A percentile compares a stretch with the other conserved stretches of the same genome.
Evolutionary conservation across 1,140 invertebrate genomes (phyloP).

Genomic region (Batillaria attramentaria): DNA sequence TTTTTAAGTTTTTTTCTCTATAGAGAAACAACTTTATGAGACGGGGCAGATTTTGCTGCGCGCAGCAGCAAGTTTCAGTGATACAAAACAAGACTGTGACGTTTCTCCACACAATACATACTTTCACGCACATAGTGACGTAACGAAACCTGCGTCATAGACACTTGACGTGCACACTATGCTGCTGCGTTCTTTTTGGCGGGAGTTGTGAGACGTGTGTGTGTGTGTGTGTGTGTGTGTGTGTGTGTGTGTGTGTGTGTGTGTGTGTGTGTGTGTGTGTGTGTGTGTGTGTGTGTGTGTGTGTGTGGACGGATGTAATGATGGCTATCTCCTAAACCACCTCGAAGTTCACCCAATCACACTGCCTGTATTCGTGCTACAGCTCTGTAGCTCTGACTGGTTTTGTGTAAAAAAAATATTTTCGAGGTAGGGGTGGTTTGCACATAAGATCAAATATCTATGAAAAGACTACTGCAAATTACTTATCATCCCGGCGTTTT

Average conservation of each 20-base stretch:
- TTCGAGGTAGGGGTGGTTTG: too few species aligned
- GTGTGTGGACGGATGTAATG: not conserved
- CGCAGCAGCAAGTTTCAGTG: not conserved
- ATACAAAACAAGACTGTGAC: not conserved
- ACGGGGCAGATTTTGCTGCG: not conserved
- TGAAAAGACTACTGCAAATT: too few species aligned
- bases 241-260: not conserved
- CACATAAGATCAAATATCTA: too few species aligned
- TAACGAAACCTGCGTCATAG: not conserved
- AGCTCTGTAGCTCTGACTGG: too few species aligned
- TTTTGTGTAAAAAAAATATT: too few species aligned
- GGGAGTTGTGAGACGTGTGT: not conserved
- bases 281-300: slow-evolving; percentile 2
- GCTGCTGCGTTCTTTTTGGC: not conserved
- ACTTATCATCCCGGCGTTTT: too few species aligned
- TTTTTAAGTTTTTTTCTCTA: too few species aligned
- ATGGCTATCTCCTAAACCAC: not conserved
- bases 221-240: not conserved
- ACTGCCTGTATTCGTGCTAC: too few species aligned
- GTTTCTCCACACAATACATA: not conserved
- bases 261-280: slow-evolving; percentile 2
- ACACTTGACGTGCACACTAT: not conserved
- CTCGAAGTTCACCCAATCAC: not conserved
- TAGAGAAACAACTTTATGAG: too few species aligned
- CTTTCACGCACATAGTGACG: not conserved